Evolutionary conservation across 2,113 vertebrate species (phyloP), one percentile per base, ranked within the genome.

Genomic region (Chloroceryle aenea): DNA sequence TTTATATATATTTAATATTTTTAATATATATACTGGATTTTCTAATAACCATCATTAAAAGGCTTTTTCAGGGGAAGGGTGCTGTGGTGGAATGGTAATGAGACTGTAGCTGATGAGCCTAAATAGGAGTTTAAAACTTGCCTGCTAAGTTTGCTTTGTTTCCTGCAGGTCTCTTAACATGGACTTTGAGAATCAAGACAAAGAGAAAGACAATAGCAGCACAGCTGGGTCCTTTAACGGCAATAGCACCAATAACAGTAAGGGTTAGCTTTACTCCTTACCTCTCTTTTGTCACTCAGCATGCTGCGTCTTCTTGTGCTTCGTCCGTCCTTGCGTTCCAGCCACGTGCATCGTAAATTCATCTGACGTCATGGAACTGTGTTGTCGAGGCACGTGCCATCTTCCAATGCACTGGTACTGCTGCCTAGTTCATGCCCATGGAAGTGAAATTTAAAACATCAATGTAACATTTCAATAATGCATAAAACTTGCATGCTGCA

Each of bases 181-280:
- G 99, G 99, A 99, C 97, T 99, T 99, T 97, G 99, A 99, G 98
- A 99, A 99, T 98, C 99, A 99, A 98, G 99, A 99, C 95, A 99
- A 99, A 93, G 99, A 99, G 96, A 99, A 99, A 95, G 99, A 99
- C 88, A 99, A 94, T 47, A 99, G 98, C 97, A 98, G 98, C 40
- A 29, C 98, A 9, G 61, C 98, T 77, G 98, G 98, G 83, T 96
- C 98, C 81, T 99, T 99, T 96, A 99, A 98, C 95, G 98, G 99
- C 98, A 98, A 98, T 97, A 99, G 98, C 98, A 98, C 99, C 96
- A 99, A 99, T 98, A 99, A 99, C 98, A 99, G 99, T 99, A 98
- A 99, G 99, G 66, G 69, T 52, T 81, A 95, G 91, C 89, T 94
- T 85, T 96, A 12, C 66, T 91, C 34, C 47, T 87, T 68, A 2